A percentile compares a stretch with the other conserved stretches of the same genome.
Evolutionary conservation across 2,888 invertebrate genomes (phyloP).

Genomic region (Prostheceraeus crozeri): DNA sequence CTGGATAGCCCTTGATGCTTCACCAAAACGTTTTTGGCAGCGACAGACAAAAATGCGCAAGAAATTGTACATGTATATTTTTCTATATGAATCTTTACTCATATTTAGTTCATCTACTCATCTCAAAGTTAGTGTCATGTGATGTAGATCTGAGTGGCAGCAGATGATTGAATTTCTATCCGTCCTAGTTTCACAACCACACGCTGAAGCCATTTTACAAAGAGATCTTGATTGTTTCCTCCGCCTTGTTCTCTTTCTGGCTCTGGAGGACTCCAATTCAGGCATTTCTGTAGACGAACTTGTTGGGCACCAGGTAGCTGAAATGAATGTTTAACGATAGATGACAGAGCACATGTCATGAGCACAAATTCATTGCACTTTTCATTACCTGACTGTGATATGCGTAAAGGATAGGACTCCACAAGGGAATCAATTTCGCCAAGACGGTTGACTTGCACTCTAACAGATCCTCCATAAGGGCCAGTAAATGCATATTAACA

Average conservation of each 20-base stretch:
- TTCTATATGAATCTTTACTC: too few relatives aligned
- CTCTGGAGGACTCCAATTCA: constrained; percentile 68
- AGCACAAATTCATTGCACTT: too few relatives aligned
- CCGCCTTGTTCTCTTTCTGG: constrained; percentile 50
- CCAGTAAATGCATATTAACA: constrained; percentile 27
- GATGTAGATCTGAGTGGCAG: constrained; percentile 73
- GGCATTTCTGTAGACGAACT: constrained; percentile 75
- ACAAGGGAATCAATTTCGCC: constrained; percentile 61
- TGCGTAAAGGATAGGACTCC: neutral
- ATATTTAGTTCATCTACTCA: too few relatives aligned
- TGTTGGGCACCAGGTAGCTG: constrained; percentile 81
- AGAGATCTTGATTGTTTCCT: constrained; percentile 54
- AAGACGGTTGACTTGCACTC: constrained; percentile 88
- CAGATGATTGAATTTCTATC: constrained; percentile 82
- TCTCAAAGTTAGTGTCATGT: too few relatives aligned
- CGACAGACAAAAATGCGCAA: too few relatives aligned
- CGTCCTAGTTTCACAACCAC: constrained; percentile 96
- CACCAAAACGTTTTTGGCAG: too few relatives aligned
- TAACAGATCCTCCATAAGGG: constrained; percentile 32
- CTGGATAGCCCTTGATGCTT: too few relatives aligned
- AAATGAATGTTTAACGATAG: constrained; percentile 21
- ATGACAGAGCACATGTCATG: too few relatives aligned
- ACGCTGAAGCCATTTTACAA: constrained; percentile 74
- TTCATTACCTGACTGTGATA: too few relatives aligned
- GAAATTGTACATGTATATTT: too few relatives aligned